Conservation (phyloP, 2,113 vertebrate species). For the Pagrus major region DNA sequence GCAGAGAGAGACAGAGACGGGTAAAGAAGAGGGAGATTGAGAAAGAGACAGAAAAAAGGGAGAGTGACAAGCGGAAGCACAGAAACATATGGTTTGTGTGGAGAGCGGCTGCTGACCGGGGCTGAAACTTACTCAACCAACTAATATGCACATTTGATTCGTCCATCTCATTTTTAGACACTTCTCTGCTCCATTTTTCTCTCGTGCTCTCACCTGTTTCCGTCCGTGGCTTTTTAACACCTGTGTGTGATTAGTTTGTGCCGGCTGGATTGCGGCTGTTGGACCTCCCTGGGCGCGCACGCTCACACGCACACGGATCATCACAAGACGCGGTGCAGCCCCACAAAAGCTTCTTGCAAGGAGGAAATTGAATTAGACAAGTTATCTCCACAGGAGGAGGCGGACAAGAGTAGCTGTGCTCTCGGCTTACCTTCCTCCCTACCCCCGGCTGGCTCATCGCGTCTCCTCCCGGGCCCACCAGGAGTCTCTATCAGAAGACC, state of each 20-base stretch:
- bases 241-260: slow-evolving; percentile 62
- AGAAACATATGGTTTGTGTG: slow-evolving; percentile 73
- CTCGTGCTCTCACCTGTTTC: slow-evolving; percentile 47
- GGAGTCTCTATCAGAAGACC: slow-evolving; percentile 2
- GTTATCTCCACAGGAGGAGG: slow-evolving; percentile 48
- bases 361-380: slow-evolving; percentile 73
- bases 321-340: slow-evolving; percentile 71
- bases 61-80: slow-evolving; percentile 50
- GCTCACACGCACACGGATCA: slow-evolving; percentile 30
- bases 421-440: neutral
- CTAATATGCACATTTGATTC: neutral
- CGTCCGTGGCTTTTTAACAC: slow-evolving; percentile 4
- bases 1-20: neutral
- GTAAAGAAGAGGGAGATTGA: neutral
- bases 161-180: neutral
- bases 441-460: neutral
- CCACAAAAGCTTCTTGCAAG: slow-evolving; percentile 37
- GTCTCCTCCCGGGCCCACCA: slow-evolving; percentile 16
- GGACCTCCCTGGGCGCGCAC: slow-evolving; percentile 45
- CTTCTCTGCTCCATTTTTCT: neutral
- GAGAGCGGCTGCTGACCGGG: slow-evolving; percentile 37
- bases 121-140: slow-evolving; percentile 62
- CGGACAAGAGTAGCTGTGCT: slow-evolving; percentile 1
- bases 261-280: slow-evolving; percentile 60
- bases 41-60: neutral